Conservation (phyloP, 2,888 invertebrate species). For the Frankliniella fusca region DNA sequence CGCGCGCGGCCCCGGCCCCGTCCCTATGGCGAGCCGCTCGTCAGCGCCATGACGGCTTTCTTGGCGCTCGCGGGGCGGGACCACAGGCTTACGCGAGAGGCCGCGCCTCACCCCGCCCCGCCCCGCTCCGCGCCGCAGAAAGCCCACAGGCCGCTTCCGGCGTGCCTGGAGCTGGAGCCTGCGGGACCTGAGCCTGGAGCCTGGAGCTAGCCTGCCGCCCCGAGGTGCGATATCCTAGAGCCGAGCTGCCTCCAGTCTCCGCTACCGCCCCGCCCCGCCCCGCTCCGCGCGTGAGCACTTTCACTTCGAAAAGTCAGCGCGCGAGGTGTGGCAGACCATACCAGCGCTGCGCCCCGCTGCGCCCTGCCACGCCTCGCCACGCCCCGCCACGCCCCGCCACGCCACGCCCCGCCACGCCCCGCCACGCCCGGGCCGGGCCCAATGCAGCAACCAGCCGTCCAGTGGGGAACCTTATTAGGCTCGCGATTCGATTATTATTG, state of each 20-base stretch:
- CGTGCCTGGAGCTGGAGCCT: too few species aligned
- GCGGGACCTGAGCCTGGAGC: background rate
- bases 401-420: background rate
- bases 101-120: too few species aligned
- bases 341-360: background rate
- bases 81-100: too few species aligned
- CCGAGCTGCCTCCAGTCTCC: background rate
- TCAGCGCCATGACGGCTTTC: background rate
- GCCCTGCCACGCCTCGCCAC: background rate
- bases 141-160: background rate
- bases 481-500: slow-evolving; percentile 25
- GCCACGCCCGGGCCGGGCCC: too few species aligned
- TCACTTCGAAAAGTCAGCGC: background rate
- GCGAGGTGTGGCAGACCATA: background rate
- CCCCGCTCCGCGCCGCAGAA: background rate
- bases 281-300: background rate
- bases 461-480: background rate
- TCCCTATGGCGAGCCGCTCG: background rate
- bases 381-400: background rate
- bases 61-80: background rate
- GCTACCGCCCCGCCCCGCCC: background rate
- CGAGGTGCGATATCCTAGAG: background rate
- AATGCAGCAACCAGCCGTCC: background rate
- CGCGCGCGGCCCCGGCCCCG: background rate
- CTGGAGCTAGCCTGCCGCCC: background rate